Evolutionary conservation across 2,888 invertebrate species (phyloP), one percentile per base, ranked within the genome.

Genomic region (Noctua comes): DNA sequence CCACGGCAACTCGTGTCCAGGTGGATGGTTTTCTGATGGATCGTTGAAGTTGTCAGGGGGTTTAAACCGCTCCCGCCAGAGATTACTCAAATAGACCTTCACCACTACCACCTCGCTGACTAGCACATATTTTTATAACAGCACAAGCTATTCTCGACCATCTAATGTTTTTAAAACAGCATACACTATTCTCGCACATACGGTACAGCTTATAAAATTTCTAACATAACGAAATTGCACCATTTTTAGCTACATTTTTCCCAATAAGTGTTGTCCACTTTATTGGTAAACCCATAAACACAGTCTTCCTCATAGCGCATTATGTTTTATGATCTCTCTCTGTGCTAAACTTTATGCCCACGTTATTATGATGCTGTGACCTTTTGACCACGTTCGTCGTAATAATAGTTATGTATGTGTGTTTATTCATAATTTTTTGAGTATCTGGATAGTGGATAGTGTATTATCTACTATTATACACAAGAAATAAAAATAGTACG

Each of bases 261-360:
- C 21, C 69, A 21, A 36, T 66, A 83, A 70, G 24, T 54, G 69
- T 16, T 36, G 51, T 36, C 43, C 43, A 57, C 24, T 77, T 80
- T 83, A 82, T 83, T n/a, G 79, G 64, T 78, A 51, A 68, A 48
- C 72, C 27, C 48, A 36, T 43, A 36, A n/a, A n/a, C 8, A 59
- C 24, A 21, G 48, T 65, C 43, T 78, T 79, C 57, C 71, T 46
- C 57, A 83, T 46, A 43, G 36, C 48, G 24, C 31, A 73, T 83
- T 43, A 64, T 43, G 48, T 79, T 82, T 83, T 83, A 83, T 27
- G 57, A 21, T 64, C 57, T 36, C 48, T 46, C 64, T n/a, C 27
- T 2, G 68, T 43, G 27, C 54, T 78, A 72, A 83, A 83, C 7
- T 83, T 78, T 83, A 83, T 72, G 8, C 2, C 59, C 18, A 3